phyloP scores from a whole-genome alignment of 2,113 vertebrate species.

The Gallinago jamesoni region DNA sequence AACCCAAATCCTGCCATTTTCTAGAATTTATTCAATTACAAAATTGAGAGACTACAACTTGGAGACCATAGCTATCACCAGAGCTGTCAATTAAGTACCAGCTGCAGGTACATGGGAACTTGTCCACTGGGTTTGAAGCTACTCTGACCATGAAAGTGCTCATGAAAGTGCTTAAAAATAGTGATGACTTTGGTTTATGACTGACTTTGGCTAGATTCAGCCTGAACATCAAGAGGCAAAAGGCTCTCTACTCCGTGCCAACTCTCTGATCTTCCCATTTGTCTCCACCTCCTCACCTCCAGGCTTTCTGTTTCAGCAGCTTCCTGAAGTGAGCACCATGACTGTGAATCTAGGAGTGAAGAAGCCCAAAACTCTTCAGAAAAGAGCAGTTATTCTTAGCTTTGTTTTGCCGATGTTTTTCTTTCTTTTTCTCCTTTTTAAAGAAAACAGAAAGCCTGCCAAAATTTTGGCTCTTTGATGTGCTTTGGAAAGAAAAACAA shows the following conservation, averaged over 20 bases:
- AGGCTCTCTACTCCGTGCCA: not conserved
- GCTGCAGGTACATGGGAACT: not conserved
- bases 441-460: constrained; percentile 61
- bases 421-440: not conserved
- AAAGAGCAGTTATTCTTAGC: constrained; percentile 65
- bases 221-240: constrained; percentile 8
- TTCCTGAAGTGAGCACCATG: constrained; percentile 54
- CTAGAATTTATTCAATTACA: not conserved
- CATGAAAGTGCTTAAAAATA: not conserved
- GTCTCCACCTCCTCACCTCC: constrained; percentile 18
- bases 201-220: not conserved
- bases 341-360: constrained; percentile 25
- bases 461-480: constrained; percentile 60
- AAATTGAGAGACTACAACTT: not conserved
- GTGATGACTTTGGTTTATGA: not conserved
- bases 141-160: not conserved
- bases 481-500: constrained; percentile 69
- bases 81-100: not conserved
- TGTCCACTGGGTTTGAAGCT: not conserved
- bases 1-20: not conserved
- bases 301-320: constrained; percentile 40
- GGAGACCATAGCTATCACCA: not conserved
- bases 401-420: constrained; percentile 54
- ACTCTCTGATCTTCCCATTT: constrained; percentile 27
- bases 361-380: constrained; percentile 37